Base-by-base conservation (phyloP, 1,140 invertebrate species). In the Drosophila ironensis region DNA sequence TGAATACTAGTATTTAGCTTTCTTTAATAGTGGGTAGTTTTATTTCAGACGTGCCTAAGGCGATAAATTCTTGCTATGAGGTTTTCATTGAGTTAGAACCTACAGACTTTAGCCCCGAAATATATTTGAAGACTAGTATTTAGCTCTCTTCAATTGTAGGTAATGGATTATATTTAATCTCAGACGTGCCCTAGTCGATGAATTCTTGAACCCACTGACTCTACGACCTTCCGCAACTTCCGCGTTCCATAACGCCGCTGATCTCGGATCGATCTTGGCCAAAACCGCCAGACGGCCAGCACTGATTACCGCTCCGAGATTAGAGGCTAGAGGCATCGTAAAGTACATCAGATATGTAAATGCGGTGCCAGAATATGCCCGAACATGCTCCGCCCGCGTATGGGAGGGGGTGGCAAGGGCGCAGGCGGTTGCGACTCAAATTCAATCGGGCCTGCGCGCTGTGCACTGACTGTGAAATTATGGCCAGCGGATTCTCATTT, bases 401-500 rank as follows among this genome's bases (percentile, higher is more conserved):
- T 1, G n/a, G 41, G 17, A 30, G 35, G 17, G 5, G 17, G 35
- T 24, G 52, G 7, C 6, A 25, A 11, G 11, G 6, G 27, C 2
- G 37, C 7, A 38, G 37, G 47, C 24, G 38, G 30, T 54, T 51
- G 53, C 24, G 14, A 48, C 33, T 27, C 24, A 64, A 63, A 57
- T 47, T 59, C 56, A 38, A 54, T 25, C 51, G 27, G 35, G 25
- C 46, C 19, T 52, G 48, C 51, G 48, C 51, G 59, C 37, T 76
- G 72, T 72, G 52, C 71, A 78, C 50, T 64, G 73, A 82, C 78
- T 84, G 78, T 84, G 46, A 84, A 82, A 82, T 66, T 48, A 44
- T 54, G 48, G 42, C 73, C 41, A 74, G 64, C 61, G 69, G n/a
- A 82, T 78, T 82, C 84, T 70, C 66, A 27, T 12, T 71, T 11